phyloP scores from a whole-genome alignment of 2,113 vertebrate genomes.

The Lonchura striata region DNA sequence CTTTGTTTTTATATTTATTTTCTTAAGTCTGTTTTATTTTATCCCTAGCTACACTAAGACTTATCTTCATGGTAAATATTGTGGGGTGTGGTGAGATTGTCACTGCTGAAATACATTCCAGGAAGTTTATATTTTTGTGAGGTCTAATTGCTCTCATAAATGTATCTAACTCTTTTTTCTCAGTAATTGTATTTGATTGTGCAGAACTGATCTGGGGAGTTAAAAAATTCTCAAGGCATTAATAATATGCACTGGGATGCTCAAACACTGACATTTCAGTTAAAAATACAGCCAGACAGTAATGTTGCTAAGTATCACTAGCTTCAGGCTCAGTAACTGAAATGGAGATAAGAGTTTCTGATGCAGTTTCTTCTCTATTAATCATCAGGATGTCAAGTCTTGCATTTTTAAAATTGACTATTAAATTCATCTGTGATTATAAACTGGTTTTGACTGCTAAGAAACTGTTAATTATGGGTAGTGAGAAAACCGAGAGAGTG shows the following conservation, averaged over 20 bases:
- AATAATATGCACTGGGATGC: not conserved
- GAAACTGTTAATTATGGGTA: slow-evolving; percentile 2
- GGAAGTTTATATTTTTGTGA: not conserved
- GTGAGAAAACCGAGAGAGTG: not conserved
- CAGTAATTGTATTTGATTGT: not conserved
- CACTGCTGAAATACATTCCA: not conserved
- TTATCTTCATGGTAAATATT: not conserved
- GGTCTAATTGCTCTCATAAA: not conserved
- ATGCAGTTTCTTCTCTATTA: not conserved
- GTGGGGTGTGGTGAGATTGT: not conserved
- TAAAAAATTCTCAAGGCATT: not conserved
- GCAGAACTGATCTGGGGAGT: not conserved
- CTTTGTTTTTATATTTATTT: not conserved
- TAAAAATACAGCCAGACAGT: not conserved
- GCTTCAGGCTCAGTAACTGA: not conserved
- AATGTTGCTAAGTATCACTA: not conserved
- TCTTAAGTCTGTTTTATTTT: not conserved
- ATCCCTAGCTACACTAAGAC: not conserved
- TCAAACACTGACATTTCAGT: not conserved
- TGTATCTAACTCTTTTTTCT: not conserved
- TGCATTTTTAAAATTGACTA: not conserved
- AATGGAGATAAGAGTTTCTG: not conserved
- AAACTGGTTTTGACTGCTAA: not conserved
- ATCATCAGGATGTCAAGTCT: not conserved
- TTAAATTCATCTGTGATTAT: not conserved